Percentiles rank a stretch among this genome's conserved stretches.
phyloP scores from a whole-genome alignment of 1,140 invertebrate genomes.

The Limonius californicus region DNA sequence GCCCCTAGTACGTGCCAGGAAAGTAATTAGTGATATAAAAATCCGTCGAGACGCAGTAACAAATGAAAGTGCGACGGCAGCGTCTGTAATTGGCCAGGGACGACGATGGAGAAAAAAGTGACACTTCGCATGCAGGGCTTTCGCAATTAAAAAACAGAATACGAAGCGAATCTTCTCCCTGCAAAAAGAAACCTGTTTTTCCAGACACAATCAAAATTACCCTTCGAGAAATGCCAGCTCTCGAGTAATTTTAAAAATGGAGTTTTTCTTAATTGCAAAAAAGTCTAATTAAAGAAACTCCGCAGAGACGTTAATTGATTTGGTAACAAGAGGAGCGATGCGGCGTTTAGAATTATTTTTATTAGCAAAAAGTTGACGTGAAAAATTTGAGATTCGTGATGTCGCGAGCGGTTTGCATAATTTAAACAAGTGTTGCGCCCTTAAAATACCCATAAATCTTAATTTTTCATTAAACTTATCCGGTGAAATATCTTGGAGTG shows the following conservation, averaged over 20 bases:
- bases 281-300: slow-evolving; percentile 42
- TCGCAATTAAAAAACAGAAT: slow-evolving; percentile 32
- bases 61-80: slow-evolving; percentile 37
- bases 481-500: slow-evolving; percentile 11
- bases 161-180: slow-evolving; percentile 11
- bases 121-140: slow-evolving; percentile 38
- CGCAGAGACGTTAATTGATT: slow-evolving; percentile 39
- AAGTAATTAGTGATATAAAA: slow-evolving; percentile 42
- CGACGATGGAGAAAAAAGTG: slow-evolving; percentile 29
- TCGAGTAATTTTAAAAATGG: slow-evolving; percentile 43
- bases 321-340: slow-evolving; percentile 37
- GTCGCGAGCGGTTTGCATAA: not conserved
- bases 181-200: slow-evolving; percentile 18
- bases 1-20: slow-evolving; percentile 33
- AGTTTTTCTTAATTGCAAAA: slow-evolving; percentile 41
- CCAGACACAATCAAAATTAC: slow-evolving; percentile 38
- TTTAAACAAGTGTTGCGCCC: not conserved
- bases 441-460: slow-evolving; percentile 10
- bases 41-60: slow-evolving; percentile 39
- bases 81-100: slow-evolving; percentile 35
- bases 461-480: slow-evolving; percentile 10
- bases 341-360: not conserved
- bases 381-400: slow-evolving; percentile 5
- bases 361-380: slow-evolving; percentile 2
- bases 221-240: slow-evolving; percentile 34